Evolutionary conservation across 1,140 invertebrate genomes (phyloP).

Genomic region (Drosophila cardini): DNA sequence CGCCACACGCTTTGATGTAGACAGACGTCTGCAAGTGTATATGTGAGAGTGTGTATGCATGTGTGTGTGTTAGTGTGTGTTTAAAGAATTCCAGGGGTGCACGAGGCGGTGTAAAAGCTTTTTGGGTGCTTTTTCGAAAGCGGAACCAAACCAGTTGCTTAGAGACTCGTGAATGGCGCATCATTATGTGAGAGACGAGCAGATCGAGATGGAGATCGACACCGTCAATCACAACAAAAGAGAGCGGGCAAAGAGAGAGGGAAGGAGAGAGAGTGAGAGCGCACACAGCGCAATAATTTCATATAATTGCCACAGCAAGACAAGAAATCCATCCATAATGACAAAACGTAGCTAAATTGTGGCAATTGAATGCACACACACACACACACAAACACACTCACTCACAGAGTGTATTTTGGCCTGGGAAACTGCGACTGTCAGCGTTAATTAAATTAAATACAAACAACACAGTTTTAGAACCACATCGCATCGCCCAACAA

Average conservation of each 20-base stretch:
- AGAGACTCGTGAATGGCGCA: slow-evolving; percentile 20
- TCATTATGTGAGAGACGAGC: slow-evolving; percentile 29
- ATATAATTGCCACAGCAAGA: slow-evolving; percentile 39
- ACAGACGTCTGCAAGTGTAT: slow-evolving; percentile 9
- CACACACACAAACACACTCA: slow-evolving; percentile 3
- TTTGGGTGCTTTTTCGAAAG: slow-evolving; percentile 69
- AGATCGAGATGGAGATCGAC: slow-evolving; percentile 19
- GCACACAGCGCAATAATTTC: slow-evolving; percentile 29
- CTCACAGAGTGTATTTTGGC: neutral
- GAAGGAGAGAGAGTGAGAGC: neutral
- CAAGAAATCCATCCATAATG: slow-evolving; percentile 41
- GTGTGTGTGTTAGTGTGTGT: slow-evolving; percentile 14
- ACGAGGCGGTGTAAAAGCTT: slow-evolving; percentile 33
- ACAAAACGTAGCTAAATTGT: slow-evolving; percentile 34
- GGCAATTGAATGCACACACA: slow-evolving; percentile 25
- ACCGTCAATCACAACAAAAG: slow-evolving; percentile 13
- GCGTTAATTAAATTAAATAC: slow-evolving; percentile 54
- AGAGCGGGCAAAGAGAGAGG: neutral
- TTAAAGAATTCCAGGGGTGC: slow-evolving; percentile 60
- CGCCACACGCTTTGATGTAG: slow-evolving; percentile 16
- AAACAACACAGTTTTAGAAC: slow-evolving; percentile 40
- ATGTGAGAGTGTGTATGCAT: slow-evolving; percentile 2
- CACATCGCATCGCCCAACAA: slow-evolving; percentile 15
- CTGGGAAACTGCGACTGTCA: slow-evolving; percentile 49
- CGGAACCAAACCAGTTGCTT: slow-evolving; percentile 76